Evolutionary conservation across 2,113 vertebrate genomes (phyloP), one percentile per base, ranked within the genome.

Genomic region (Sebastes schlegelii): DNA sequence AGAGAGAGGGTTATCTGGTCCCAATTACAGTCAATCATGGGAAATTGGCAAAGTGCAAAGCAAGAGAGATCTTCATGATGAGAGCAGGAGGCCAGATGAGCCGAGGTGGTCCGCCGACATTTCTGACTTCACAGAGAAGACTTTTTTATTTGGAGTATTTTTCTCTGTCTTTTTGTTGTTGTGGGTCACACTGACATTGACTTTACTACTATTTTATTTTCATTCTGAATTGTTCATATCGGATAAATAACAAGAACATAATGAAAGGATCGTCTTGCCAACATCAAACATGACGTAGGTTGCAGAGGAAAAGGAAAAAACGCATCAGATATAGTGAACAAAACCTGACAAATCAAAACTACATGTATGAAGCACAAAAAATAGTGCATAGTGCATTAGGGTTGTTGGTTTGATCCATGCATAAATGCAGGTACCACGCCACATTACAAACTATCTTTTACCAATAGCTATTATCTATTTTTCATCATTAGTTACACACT

Each of bases 21-120:
- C 90, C 88, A 91, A 94, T 94, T 94, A 94, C 87, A 77, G 86
- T 92, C 88, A 93, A 91, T 94, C 90, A 93, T 91, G 91, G 88
- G 90, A 91, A 91, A 92, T 93, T 93, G 90, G 90, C 92, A 88
- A 92, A 91, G 88, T 91, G 89, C 86, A 91, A 87, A 84, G 87
- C 73, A 8, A 88, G 89, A 90, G 82, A 88, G 88, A 91, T 90
- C 86, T 87, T 85, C 75, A 77, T 80, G 81, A 92, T 89, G 89
- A 91, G 87, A 88, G 84, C 82, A 77, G 74, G 78, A 74, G 82
- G 75, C 91, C 92, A 93, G 88, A 94, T 92, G 91, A 92, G 87
- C 77, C 19, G 63, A 91, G 91, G 92, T 91, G 91, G 88, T 92
- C 90, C 45, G 54, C 61, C 14, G 86, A 88, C 88, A 16, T 84